These are phyloP conservation scores for Hypocryptadius cinnamomeus DNA, from an alignment of 2,113 vertebrate species.

Conservation along the genomic window DNA sequence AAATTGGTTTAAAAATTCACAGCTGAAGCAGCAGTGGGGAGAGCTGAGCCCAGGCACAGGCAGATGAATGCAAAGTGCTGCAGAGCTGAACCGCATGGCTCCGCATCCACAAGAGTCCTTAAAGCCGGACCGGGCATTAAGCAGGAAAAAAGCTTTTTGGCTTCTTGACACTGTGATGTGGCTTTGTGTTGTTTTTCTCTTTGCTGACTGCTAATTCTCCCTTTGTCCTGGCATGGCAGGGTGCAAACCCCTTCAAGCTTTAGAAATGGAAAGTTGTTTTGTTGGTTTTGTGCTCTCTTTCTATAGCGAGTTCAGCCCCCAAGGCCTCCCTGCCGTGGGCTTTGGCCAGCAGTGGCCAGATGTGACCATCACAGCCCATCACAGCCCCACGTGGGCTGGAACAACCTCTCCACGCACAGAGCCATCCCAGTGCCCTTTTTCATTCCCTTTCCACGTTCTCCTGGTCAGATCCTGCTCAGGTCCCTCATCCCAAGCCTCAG, in stretches of 20 bases:
- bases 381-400: background rate
- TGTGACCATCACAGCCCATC: background rate
- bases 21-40: background rate
- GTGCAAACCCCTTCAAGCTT: background rate
- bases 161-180: background rate
- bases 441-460: background rate
- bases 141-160: background rate
- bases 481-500: background rate
- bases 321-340: background rate
- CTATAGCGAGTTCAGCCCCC: background rate
- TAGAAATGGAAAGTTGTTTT: conserved; percentile 48
- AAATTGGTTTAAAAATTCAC: conserved; percentile 7
- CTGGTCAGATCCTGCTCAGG: background rate
- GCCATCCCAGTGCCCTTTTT: background rate
- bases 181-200: conserved; percentile 48
- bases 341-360: background rate
- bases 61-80: background rate
- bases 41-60: background rate
- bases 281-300: background rate
- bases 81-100: background rate
- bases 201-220: conserved; percentile 23
- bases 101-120: fast-evolving
- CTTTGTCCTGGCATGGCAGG: conserved; percentile 14
- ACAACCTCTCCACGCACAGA: background rate
- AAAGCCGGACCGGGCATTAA: fast-evolving